Base-by-base conservation (phyloP, 2,888 invertebrate genomes). In the Epicampocera succincta region DNA sequence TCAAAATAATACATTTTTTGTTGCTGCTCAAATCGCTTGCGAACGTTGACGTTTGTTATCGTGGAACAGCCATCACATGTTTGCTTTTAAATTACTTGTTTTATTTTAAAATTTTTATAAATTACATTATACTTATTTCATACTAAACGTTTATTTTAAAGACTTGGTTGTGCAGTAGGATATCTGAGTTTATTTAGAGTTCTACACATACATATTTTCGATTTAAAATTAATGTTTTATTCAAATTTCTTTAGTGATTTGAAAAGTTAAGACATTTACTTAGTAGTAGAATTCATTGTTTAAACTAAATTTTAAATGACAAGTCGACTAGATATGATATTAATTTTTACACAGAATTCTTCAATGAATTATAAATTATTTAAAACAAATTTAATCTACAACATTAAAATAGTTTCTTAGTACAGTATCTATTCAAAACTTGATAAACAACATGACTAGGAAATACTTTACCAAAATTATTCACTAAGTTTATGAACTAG, bases 351-450 rank as follows among this genome's bases (percentile, higher is more conserved):
- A 61, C 40, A 46, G 15, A 52, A 1, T 38, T 17, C 52, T 21
- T 13, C 1, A 1, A 15, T n/a, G 33, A n/a, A 11, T 46, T 46
- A 33, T 33, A 33, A 9, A 33, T 33, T 33, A 8, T 33, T 33
- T 33, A 29, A 40, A 33, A 15, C 52, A 66, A 42, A 17, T 60
- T 54, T 38, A 68, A 56, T 38, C 48, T 79, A 80, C 71, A 75
- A 58, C 69, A 38, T 19, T 38, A 21, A 11, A 48, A 54, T 13
- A 40, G 1, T 17, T 12, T 15, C 4, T 50, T 71, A 33, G 5
- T 33, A 33, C 5, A 33, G 33, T 6, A 46, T 46, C n/a, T n/a
- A n/a, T n/a, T 19, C 15, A 42, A 29, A 25, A 38, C 1, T 40
- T 68, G 68, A 54, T 19, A 68, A 29, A 52, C 8, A 44, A 50